phyloP scores from a whole-genome alignment of 2,113 vertebrate species.

The Aspiorhynchus laticeps region DNA sequence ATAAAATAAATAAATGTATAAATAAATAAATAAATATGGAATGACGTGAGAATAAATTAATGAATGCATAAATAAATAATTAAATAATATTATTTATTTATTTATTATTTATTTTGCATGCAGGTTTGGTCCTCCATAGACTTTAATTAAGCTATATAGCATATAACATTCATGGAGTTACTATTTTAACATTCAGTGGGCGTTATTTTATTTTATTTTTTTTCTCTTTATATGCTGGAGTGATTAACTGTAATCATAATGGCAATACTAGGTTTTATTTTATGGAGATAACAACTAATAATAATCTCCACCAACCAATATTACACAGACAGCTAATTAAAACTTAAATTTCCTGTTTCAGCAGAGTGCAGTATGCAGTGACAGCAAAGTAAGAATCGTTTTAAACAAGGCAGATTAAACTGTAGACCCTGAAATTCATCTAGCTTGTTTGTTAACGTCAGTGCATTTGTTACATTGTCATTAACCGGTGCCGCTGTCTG shows the following conservation, averaged over 20 bases:
- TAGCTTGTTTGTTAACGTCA: background rate
- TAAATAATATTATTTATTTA: background rate
- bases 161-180: background rate
- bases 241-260: conserved; percentile 29
- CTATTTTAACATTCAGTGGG: background rate
- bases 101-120: background rate
- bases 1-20: background rate
- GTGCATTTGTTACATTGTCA: conserved; percentile 4
- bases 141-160: background rate
- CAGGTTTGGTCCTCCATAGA: no score
- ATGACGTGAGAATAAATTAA: no score
- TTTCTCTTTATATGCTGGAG: background rate
- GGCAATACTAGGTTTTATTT: conserved; percentile 3
- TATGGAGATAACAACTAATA: background rate
- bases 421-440: background rate
- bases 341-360: conserved; percentile 7
- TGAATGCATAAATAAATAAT: no score
- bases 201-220: background rate
- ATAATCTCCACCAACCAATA: conserved; percentile 16
- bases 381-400: background rate
- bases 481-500: background rate
- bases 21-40: background rate
- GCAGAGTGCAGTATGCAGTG: background rate
- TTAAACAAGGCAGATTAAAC: background rate
- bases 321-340: conserved; percentile 13